phyloP scores from a whole-genome alignment of 2,888 invertebrate species.

The Geophilus truncorum region DNA sequence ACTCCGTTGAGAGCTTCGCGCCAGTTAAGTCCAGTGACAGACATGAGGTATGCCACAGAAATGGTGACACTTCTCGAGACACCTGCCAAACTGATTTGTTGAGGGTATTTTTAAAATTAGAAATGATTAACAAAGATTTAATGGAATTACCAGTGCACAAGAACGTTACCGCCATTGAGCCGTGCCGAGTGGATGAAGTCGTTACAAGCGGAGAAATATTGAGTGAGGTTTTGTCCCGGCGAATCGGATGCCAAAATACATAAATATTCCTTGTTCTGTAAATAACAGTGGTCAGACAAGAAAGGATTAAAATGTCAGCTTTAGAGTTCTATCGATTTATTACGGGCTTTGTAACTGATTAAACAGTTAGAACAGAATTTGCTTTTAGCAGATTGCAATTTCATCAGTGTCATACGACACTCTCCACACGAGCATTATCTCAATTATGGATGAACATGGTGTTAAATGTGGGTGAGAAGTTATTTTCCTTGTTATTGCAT shows the following conservation, averaged over 20 bases:
- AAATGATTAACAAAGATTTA: constrained; percentile 8
- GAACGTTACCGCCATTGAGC: constrained; percentile 78
- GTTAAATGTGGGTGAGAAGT: background rate
- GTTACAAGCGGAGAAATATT: constrained; percentile 88
- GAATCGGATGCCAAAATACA: constrained; percentile 95
- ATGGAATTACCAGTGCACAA: constrained; percentile 78
- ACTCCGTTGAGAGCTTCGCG: constrained; percentile 90
- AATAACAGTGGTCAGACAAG: constrained; percentile 46
- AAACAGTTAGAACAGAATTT: background rate
- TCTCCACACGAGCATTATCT: background rate
- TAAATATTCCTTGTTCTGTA: constrained; percentile 90
- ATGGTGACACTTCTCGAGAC: constrained; percentile 96
- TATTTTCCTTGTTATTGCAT: background rate
- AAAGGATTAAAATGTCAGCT: background rate
- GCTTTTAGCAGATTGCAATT: background rate
- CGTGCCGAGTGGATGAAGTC: constrained; percentile 94
- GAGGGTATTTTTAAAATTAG: constrained; percentile 19
- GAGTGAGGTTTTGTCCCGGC: constrained; percentile 86
- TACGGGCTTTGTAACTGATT: background rate
- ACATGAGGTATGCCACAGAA: constrained; percentile 94
- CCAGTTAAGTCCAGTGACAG: constrained; percentile 82
- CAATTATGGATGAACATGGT: background rate
- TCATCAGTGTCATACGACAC: background rate
- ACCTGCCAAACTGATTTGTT: constrained; percentile 80
- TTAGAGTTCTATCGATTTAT: constrained; percentile 30